Evolutionary conservation across 2,888 invertebrate genomes (phyloP).

Genomic region (Cantharis rufa): DNA sequence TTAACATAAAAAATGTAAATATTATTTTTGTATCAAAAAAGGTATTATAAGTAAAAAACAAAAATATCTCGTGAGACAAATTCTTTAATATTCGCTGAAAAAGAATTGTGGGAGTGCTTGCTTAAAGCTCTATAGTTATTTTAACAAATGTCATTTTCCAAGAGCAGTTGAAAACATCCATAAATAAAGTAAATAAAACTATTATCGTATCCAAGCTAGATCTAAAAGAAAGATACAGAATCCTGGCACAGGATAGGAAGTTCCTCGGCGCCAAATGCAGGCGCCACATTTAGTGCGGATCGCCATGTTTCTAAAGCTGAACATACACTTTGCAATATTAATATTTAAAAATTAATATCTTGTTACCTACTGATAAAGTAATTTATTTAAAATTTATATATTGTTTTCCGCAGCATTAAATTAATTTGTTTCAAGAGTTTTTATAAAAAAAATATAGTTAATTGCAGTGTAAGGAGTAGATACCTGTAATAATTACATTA

Average conservation of each 20-base stretch:
- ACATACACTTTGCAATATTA: background rate
- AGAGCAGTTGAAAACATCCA: conserved; percentile 54
- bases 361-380: background rate
- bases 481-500: too few relatives aligned
- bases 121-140: conserved; percentile 41
- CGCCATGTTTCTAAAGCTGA: conserved; percentile 27
- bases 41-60: background rate
- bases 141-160: conserved; percentile 55
- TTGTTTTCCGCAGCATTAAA: background rate
- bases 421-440: background rate
- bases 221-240: conserved; percentile 34
- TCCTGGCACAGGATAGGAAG: conserved; percentile 36
- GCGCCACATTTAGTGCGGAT: conserved; percentile 36
- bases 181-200: conserved; percentile 56
- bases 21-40: background rate
- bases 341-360: background rate
- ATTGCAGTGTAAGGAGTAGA: background rate
- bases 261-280: conserved; percentile 40
- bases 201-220: conserved; percentile 41
- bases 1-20: background rate
- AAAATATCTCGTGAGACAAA: background rate
- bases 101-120: background rate
- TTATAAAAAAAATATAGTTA: background rate
- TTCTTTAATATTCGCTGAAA: background rate
- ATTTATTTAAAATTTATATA: background rate